Evolutionary conservation across 1,140 invertebrate species (phyloP).

Genomic region (Tenebrio molitor): DNA sequence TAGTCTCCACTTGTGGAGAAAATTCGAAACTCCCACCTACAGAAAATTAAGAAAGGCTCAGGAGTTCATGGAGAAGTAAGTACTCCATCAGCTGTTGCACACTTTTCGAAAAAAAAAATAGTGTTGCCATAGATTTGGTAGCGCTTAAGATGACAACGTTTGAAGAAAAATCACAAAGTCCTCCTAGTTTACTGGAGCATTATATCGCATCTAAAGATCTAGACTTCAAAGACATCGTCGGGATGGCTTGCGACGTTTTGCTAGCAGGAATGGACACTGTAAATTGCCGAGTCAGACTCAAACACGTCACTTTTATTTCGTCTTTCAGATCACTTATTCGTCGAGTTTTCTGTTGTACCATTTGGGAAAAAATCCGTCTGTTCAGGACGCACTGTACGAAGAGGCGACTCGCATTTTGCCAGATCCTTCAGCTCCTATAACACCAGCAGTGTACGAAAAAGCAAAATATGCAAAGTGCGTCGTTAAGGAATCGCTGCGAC

Average conservation of each 20-base stretch:
- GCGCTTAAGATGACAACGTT: slow-evolving; percentile 71
- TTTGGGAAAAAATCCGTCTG: slow-evolving; percentile 78
- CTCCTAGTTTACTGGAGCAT: slow-evolving; percentile 72
- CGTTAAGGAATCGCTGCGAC: slow-evolving; percentile 86
- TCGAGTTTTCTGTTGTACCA: slow-evolving; percentile 87
- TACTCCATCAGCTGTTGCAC: neutral
- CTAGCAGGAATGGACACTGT: slow-evolving; percentile 91
- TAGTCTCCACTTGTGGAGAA: slow-evolving; percentile 79
- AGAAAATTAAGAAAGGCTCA: slow-evolving; percentile 78
- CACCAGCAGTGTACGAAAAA: slow-evolving; percentile 71
- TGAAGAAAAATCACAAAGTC: slow-evolving; percentile 60
- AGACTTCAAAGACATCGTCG: slow-evolving; percentile 83
- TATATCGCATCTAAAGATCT: slow-evolving; percentile 78
- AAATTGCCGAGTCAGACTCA: too few species aligned
- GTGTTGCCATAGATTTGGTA: slow-evolving; percentile 79
- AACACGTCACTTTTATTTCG: too few species aligned
- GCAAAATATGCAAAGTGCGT: slow-evolving; percentile 83
- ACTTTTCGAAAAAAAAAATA: slow-evolving; percentile 58
- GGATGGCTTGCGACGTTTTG: slow-evolving; percentile 86
- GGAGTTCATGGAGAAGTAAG: slow-evolving; percentile 78
- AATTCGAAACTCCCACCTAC: slow-evolving; percentile 81
- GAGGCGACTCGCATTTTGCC: slow-evolving; percentile 76
- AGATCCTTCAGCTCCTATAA: slow-evolving; percentile 69
- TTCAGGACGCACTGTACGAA: slow-evolving; percentile 80
- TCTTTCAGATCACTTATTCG: slow-evolving; percentile 84